Percentiles rank a stretch among this genome's conserved stretches.
Conservation (phyloP, 2,888 invertebrate genomes). For the Octodonta nipae region DNA sequence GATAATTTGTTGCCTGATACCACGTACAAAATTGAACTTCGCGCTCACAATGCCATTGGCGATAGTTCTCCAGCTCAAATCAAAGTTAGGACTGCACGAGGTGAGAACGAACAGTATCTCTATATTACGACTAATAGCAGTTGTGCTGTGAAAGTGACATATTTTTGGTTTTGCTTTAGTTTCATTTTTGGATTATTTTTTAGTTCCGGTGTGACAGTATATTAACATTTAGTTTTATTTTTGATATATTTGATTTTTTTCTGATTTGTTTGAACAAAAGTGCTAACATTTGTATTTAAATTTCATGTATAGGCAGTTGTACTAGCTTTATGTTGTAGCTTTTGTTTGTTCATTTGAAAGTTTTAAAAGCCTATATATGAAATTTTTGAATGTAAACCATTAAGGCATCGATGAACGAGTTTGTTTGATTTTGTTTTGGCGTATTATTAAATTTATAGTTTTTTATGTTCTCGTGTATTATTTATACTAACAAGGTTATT, state of each 20-base stretch:
- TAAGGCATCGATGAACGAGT: too few species aligned
- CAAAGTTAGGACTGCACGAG: slow-evolving; percentile 72
- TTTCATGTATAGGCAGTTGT: too few species aligned
- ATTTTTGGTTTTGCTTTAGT: slow-evolving; percentile 12
- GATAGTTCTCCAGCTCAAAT: slow-evolving; percentile 64
- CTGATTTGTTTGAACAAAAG: too few species aligned
- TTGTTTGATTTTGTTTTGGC: too few species aligned
- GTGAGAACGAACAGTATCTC: slow-evolving; percentile 46
- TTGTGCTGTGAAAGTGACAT: slow-evolving; percentile 7
- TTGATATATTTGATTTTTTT: slow-evolving; percentile 5
- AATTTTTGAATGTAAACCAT: too few species aligned
- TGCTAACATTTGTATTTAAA: too few species aligned
- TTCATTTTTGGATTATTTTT: slow-evolving; percentile 14
- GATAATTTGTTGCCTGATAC: slow-evolving; percentile 61
- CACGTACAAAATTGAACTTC: slow-evolving; percentile 68
- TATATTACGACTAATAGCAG: slow-evolving; percentile 8
- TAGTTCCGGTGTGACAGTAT: slow-evolving; percentile 9
- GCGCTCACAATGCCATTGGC: slow-evolving; percentile 77
- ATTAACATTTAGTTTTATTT: slow-evolving; percentile 10
- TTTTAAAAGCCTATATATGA: too few species aligned
- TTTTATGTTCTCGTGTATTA: too few species aligned
- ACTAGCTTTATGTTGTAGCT: too few species aligned
- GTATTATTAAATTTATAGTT: too few species aligned
- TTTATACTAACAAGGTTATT: too few species aligned
- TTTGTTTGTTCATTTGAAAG: too few species aligned